Evolutionary conservation across 30 jellyfish, hydroid and myxozoan genomes (phyloP), one percentile per base, ranked within the genome.

Genomic region (Aurelia sp.): DNA sequence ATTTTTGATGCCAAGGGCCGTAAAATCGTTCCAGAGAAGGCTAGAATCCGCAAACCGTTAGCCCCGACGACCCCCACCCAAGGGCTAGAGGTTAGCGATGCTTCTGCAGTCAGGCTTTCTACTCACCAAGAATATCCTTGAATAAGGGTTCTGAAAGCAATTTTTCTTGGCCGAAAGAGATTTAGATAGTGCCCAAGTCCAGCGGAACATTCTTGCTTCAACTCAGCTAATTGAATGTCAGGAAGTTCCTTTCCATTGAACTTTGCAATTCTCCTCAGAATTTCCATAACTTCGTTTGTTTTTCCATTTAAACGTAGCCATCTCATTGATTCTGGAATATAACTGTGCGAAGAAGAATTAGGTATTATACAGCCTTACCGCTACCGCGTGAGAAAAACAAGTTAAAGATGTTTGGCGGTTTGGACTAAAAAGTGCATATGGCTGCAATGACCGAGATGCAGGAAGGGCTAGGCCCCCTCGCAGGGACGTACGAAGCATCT

Each of bases 291-390:
- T 71, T 91, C 96, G 24, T 85, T 88, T 8, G 60, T 53, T 68
- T 74, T 84, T 44, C 98, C 96, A 53, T 74, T 68, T 16, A 85
- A 22, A 16, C 89, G 83, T 40, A 91, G 87, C 98, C 98, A 91
- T 30, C 98, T 94, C 16, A 78, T 84, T 19, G 98, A 91, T 68
- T 91, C 98, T 1, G 98, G 98, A 63, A 91, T 78, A 64, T 76
- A 76, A 87, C 92, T 91, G 12, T 8, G 0, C 7, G 50, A 7
- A 38, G 50, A 38, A 38, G 50, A 38, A 35, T 35, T 5, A n/a
- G 33, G 33, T 27, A 27, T 27, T 27, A 27, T 27, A 27, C 33
- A 27, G 33, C 33, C 33, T 27, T 27, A 27, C 33, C 33, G 33
- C 33, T 27, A 27, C 33, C 33, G 33, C 33, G 2, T 27, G 33